Base-by-base conservation (phyloP, 2,797 vertebrate species). In the Pitangus sulphuratus region DNA sequence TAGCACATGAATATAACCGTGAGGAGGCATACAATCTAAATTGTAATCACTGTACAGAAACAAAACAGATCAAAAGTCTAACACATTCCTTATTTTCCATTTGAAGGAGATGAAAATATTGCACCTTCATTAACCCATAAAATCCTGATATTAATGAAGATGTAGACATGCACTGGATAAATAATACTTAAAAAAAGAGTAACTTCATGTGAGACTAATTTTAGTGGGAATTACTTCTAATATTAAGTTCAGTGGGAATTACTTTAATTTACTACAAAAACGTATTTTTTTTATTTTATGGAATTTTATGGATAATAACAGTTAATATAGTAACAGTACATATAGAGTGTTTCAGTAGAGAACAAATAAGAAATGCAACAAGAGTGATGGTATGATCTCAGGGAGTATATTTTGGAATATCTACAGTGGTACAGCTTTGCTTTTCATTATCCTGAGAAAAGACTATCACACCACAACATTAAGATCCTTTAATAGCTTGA, bases 1-100 rank as follows among this genome's bases (percentile, higher is more conserved):
- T 1, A 99, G 98, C 51, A 99, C 99, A 13, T 99, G 99, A 96
- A 99, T 99, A 86, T 99, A 99, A 68, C 99, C 99, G 4, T 99
- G 99, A 68, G 99, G 98, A 19, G 99, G 99, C 68, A 99, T 99
- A 91, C 99, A 99, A 88, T 98, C 98, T 95, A 99, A 97, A 90
- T 99, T 98, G 92, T 98, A 99, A 96, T 99, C 98, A 86, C 99
- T 99, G 96, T 28, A 87, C 18, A 74, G 87, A 95, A 93, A n/a
- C 10, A 89, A 87, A 94, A 83, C 35, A 78, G 66, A 83, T 42
- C 54, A 89, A 86, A 76, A 53, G 39, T 44, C 50, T 69, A 87
- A 45, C 21, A 88, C 54, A 76, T 61, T 95, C 80, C 60, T 40
- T 44, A 78, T 84, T 95, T 77, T 88, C 61, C 48, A 79, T 87